Evolutionary conservation across 2,888 invertebrate genomes (phyloP).

Genomic region (Chironomus tentans): DNA sequence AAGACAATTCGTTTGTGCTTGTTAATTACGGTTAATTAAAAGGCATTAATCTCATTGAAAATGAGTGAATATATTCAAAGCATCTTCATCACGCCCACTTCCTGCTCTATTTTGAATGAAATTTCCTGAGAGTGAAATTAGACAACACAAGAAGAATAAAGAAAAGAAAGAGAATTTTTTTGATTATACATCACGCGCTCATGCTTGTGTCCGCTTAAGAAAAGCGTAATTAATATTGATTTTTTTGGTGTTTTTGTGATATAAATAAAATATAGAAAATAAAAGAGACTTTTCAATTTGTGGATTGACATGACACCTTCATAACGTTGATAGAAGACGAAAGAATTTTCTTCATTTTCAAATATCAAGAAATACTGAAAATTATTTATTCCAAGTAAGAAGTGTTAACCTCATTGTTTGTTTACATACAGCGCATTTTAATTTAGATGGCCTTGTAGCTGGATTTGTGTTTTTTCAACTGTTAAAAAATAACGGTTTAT

Average conservation of each 20-base stretch:
- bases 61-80: background rate
- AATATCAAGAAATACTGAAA: background rate
- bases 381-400: background rate
- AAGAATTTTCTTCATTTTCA: background rate
- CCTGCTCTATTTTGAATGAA: slow-evolving; percentile 15
- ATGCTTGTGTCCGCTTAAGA: background rate
- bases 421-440: no score
- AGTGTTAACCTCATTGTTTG: background rate
- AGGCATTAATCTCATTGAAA: slow-evolving; percentile 10
- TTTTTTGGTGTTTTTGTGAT: background rate
- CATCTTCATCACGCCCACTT: slow-evolving; percentile 23
- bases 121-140: slow-evolving; percentile 20
- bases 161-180: background rate
- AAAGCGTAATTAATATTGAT: slow-evolving; percentile 7
- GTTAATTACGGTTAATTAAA: slow-evolving; percentile 12
- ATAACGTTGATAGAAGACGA: slow-evolving; percentile 10
- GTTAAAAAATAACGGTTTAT: no score
- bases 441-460: background rate
- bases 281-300: slow-evolving; percentile 1
- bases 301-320: slow-evolving; percentile 7
- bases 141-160: background rate
- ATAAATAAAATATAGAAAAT: background rate
- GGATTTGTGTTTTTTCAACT: no score
- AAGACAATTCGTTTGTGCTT: slow-evolving; percentile 8
- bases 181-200: background rate